Conservation (phyloP, 2,113 vertebrate species). For the Romanogobio albipinnatus region DNA sequence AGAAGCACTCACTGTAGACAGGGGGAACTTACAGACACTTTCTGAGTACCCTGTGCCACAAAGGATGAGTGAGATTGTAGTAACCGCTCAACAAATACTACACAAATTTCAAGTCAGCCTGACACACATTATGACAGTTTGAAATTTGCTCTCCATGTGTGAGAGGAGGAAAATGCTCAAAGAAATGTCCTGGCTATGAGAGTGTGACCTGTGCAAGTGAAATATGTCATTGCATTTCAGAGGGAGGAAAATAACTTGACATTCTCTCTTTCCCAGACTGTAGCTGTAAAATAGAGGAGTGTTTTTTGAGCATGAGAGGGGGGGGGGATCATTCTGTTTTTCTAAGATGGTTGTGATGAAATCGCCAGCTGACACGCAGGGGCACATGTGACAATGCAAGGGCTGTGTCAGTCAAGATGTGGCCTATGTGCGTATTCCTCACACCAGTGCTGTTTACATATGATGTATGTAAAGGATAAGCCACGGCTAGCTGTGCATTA, state of each 20-base stretch:
- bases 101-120: conserved; percentile 2
- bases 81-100: background rate
- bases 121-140: conserved; percentile 3
- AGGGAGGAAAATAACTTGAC: conserved; percentile 38
- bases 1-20: background rate
- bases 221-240: conserved; percentile 39
- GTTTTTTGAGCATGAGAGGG: background rate
- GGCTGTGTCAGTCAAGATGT: background rate
- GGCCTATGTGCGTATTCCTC: too few species aligned
- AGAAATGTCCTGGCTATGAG: conserved; percentile 6
- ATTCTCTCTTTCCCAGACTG: background rate
- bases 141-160: background rate
- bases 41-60: background rate
- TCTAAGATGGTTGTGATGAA: background rate
- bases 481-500: too few species aligned
- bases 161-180: conserved; percentile 15
- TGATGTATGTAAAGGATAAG: too few species aligned
- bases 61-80: background rate
- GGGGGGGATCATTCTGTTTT: background rate
- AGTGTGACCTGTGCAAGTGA: conserved; percentile 32
- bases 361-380: background rate
- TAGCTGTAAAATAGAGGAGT: conserved; percentile 1
- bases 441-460: background rate
- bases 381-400: background rate
- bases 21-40: background rate